These are phyloP conservation scores for Acanthurus lineatus DNA, from an alignment of 2,797 vertebrate species.

Conservation along the genomic window DNA sequence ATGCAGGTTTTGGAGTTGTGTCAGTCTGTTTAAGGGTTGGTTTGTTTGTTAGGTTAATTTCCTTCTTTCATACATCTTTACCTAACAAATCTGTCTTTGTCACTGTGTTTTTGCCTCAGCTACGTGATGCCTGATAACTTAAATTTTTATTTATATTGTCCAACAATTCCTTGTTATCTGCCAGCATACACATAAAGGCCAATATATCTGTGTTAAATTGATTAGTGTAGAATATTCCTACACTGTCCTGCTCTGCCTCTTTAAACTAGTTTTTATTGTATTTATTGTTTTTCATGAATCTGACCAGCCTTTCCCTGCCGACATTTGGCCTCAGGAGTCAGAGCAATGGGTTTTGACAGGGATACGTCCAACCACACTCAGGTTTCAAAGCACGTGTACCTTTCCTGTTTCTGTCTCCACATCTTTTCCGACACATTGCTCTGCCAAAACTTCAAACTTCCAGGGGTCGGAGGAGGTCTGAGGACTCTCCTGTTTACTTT, in stretches of 20 bases:
- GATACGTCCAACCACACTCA: conserved; percentile 29
- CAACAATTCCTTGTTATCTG: too few relatives aligned
- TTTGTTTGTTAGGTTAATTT: neutral
- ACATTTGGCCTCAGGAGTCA: conserved; percentile 27
- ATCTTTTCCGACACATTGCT: conserved; percentile 39
- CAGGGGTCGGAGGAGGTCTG: conserved; percentile 16
- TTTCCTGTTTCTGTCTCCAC: conserved; percentile 69
- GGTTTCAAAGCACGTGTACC: conserved; percentile 46
- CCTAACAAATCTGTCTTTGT: neutral
- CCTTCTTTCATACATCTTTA: neutral
- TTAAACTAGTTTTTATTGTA: neutral
- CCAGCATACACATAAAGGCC: too few relatives aligned
- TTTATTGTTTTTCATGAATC: neutral
- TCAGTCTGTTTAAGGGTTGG: neutral
- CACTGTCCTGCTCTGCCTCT: too few relatives aligned
- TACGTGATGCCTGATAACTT: neutral
- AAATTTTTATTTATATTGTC: neutral
- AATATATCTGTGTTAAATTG: too few relatives aligned
- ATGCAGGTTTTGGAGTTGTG: neutral
- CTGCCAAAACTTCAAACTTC: conserved; percentile 28
- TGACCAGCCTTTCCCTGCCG: neutral
- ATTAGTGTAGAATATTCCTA: too few relatives aligned
- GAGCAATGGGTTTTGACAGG: conserved; percentile 39
- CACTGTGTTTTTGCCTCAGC: neutral
- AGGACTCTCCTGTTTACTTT: conserved; percentile 46